Percentiles rank a stretch among this genome's conserved stretches.
phyloP scores from a whole-genome alignment of 1,140 invertebrate species.

The Leptopilina clavipes region DNA sequence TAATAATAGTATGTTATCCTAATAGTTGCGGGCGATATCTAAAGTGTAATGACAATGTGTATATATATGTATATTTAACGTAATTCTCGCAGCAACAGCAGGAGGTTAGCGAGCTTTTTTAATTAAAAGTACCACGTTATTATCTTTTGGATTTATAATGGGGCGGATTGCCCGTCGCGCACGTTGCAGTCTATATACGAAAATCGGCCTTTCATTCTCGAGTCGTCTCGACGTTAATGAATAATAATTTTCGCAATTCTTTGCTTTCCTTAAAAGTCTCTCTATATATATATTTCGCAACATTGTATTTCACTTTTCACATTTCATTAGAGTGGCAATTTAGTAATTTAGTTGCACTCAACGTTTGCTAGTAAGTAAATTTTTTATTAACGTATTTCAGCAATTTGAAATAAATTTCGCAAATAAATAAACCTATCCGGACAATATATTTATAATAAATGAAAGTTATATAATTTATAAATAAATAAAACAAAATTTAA shows the following conservation, averaged over 20 bases:
- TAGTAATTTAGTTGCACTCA: no score
- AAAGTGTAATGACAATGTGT: conserved; percentile 31
- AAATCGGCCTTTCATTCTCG: conserved; percentile 57
- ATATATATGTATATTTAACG: conserved; percentile 55
- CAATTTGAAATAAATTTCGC: no score
- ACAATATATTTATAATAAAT: no score
- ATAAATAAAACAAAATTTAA: no score
- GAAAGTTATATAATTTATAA: no score
- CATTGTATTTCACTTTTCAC: no score
- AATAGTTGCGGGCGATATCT: conserved; percentile 1
- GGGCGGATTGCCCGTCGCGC: conserved; percentile 46
- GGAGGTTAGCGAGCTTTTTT: conserved; percentile 61
- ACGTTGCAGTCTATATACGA: conserved; percentile 39
- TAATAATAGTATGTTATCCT: neutral
- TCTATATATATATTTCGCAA: no score
- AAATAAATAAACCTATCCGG: no score
- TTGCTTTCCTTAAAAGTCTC: conserved; percentile 17
- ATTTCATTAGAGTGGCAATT: no score
- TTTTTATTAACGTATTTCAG: no score
- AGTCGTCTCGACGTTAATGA: conserved; percentile 49
- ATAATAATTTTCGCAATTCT: conserved; percentile 62
- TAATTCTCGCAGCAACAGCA: conserved; percentile 56
- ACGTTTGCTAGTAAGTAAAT: no score
- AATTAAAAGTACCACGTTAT: conserved; percentile 68
- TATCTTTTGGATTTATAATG: conserved; percentile 70